Base-by-base conservation (phyloP, 2,113 vertebrate genomes). In the Corvus cornix region DNA sequence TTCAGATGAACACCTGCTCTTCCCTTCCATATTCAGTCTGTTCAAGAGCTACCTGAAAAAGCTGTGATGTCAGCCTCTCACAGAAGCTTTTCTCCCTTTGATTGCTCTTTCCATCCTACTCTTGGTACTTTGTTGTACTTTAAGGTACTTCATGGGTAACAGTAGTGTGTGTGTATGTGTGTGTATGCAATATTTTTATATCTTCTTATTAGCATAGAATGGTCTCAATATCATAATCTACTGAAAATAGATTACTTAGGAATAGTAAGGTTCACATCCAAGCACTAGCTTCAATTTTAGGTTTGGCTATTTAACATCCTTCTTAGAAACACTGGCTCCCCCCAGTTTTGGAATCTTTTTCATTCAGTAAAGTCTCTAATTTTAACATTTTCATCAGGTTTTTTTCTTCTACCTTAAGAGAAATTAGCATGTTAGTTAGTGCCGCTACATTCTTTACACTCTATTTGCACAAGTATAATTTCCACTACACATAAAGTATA, bases 1-100 rank as follows among this genome's bases (percentile, higher is more conserved):
- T 96, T 96, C 77, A 87, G 75, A 91, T 31, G 77, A 91, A 95
- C 87, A 91, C 87, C 81, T 95, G 93, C 70, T 95, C 87, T 95
- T 95, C 53, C 39, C 33, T 89, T 89, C 93, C 66, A 87, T 75
- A 93, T 75, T 92, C 89, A 82, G 41, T 83, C 87, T 95, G 7
- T 91, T 89, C 66, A 91, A 95, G 87, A 89, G 77, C 53, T 68
- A 95, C 81, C 91, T 87, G 81, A 88, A 95, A 95, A 94, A 83
- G 41, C 62, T 94, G 62, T 91, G 74, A 87, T 92, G 81, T 94
- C 78, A 94, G 76, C 28, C 39, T 89, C 84, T 89, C 77, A 94
- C 10, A 82, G n/a, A 84, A 89, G 89, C 35, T 69, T 84, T 89
- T 72, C 41, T 87, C 28, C 52, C 70, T 91, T 52, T 75, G 66